Base-by-base conservation (phyloP, 2,797 vertebrate species). In the Taeniopygia guttata region DNA sequence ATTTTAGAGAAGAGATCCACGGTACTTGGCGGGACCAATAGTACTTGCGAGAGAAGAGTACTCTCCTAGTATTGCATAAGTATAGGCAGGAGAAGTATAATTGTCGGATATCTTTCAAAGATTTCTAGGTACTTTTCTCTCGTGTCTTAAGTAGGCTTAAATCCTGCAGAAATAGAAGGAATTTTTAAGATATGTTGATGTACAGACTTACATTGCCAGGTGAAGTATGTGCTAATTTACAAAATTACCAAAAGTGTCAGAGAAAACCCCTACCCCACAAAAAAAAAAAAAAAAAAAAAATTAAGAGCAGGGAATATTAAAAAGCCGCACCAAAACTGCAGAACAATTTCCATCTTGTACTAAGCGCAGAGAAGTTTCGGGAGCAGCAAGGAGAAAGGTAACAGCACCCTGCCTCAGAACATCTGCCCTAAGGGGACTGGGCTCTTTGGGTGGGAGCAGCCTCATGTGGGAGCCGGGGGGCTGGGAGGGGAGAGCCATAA, bases 261-360 rank as follows among this genome's bases (percentile, higher is more conserved):
- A 86, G 59, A 67, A 89, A 92, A 20, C 7, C 13, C 20, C 49
- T 46, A 32, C 36, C 26, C 17, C 16, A 34, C 22, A 59, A 45
- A 34, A 89, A 84, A 85, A 94, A 69, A 45, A n/a, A 34, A 22
- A 59, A 45, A 34, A 89, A 84, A 89, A 84, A 85, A 94, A 69
- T 38, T 18, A 59, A 25, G 25, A 48, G 27, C 20, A 34, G 8
- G 12, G n/a, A 63, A 45, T 59, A 80, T 27, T 73, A 16, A 38
- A 89, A 75, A 77, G 13, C 36, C 3, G 1, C 30, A 46, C 11
- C 29, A 59, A 79, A 82, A 86, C 0, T 9, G 54, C 29, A 25
- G n/a, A 30, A 29, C 4, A 42, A 32, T 73, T 93, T 84, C 34
- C 46, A 9, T 48, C 40, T 80, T 66, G 69, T 45, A 86, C 27